Percentiles rank a stretch among this genome's conserved stretches.
Evolutionary conservation across 2,113 vertebrate genomes (phyloP).

Genomic region (Pongo pygmaeus): DNA sequence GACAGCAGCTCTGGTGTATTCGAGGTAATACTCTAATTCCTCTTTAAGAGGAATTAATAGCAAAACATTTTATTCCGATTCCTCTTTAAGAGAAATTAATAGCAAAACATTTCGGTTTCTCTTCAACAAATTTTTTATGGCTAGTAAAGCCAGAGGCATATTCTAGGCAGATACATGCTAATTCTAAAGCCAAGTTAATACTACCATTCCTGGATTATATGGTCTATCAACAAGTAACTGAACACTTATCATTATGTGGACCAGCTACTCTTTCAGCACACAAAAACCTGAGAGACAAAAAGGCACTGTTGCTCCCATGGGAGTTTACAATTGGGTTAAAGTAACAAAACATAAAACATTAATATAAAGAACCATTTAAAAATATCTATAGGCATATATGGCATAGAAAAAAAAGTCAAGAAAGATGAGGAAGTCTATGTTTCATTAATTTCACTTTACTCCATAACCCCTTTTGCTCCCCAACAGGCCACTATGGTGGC

Average conservation of each 20-base stretch:
- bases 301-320: not conserved
- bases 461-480: conserved; percentile 84
- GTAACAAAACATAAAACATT: not conserved
- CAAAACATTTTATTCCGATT: conserved; percentile 39
- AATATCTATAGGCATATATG: not conserved
- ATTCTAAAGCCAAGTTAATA: conserved; percentile 18
- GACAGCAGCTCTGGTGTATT: not conserved
- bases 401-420: not conserved
- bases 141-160: conserved; percentile 6
- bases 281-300: conserved; percentile 27
- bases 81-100: not conserved
- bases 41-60: too few species aligned
- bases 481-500: conserved; percentile 84
- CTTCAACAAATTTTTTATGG: not conserved
- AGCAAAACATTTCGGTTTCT: not conserved
- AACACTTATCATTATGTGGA: not conserved
- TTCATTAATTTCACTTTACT: conserved; percentile 77
- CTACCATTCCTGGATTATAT: not conserved
- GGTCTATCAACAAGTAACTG: conserved; percentile 15
- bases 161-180: not conserved
- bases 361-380: conserved; percentile 18
- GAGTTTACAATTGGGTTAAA: not conserved
- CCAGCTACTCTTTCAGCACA: not conserved
- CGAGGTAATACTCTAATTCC: not conserved
- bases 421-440: not conserved